Evolutionary conservation across 1,140 invertebrate genomes (phyloP).

Genomic region (Galendromus occidentalis): DNA sequence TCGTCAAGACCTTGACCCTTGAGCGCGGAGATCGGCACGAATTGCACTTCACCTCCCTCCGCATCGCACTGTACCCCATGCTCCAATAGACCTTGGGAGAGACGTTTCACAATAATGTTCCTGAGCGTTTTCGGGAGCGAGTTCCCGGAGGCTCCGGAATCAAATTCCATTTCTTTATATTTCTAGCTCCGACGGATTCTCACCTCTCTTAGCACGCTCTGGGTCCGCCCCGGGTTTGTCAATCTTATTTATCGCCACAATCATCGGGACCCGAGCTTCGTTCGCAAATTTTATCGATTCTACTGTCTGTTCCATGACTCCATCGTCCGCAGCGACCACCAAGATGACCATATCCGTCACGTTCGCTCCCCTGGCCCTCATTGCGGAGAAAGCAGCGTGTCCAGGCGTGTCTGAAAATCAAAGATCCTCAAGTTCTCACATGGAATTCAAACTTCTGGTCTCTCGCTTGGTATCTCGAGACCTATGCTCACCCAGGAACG

Average conservation of each 20-base stretch:
- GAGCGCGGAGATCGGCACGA: constrained; percentile 73
- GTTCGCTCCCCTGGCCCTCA: constrained; percentile 72
- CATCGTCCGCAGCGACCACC: constrained; percentile 95
- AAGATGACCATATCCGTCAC: constrained; percentile 86
- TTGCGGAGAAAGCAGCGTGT: constrained; percentile 81
- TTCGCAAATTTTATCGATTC: constrained; percentile 36
- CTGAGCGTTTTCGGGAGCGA: not conserved
- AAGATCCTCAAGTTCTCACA: constrained; percentile 40
- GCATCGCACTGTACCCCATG: constrained; percentile 66
- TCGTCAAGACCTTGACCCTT: constrained; percentile 24
- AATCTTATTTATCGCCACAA: constrained; percentile 98
- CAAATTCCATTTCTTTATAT: not conserved
- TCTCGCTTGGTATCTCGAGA: not conserved
- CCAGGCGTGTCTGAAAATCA: constrained; percentile 99
- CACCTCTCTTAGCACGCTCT: constrained; percentile 17
- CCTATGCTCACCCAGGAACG: not conserved
- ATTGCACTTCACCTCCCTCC: constrained; percentile 75
- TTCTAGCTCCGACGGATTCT: not conserved
- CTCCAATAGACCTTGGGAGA: constrained; percentile 39
- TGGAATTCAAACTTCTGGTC: constrained; percentile 38
- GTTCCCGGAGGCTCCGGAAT: not conserved
- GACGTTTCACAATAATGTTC: no score
- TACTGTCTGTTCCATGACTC: constrained; percentile 89
- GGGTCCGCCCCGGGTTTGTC: constrained; percentile 68
- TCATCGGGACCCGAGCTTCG: constrained; percentile 62